Evolutionary conservation across 2,888 invertebrate genomes (phyloP).

Genomic region (Melikaiella ostensackeni): DNA sequence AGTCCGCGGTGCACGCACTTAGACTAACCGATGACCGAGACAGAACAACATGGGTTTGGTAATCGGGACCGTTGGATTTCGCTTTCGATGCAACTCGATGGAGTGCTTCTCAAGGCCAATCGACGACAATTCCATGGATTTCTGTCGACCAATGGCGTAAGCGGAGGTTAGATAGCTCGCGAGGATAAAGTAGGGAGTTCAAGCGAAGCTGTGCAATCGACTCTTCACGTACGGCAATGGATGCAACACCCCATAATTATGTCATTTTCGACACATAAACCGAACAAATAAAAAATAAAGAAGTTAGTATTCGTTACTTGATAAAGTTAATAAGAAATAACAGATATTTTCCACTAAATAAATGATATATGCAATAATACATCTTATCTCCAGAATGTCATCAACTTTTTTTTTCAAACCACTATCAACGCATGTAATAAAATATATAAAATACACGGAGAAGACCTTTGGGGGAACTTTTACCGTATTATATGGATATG

Average conservation of each 20-base stretch:
- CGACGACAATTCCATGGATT: slow-evolving; percentile 59
- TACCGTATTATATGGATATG: no score
- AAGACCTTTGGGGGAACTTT: no score
- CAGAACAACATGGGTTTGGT: slow-evolving; percentile 58
- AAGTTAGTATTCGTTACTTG: no score
- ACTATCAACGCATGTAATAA: no score
- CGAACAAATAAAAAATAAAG: not conserved
- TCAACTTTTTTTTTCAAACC: no score
- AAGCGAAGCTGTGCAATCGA: slow-evolving; percentile 20
- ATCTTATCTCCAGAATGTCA: no score
- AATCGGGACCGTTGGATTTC: slow-evolving; percentile 65
- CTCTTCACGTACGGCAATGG: not conserved
- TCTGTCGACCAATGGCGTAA: slow-evolving; percentile 28
- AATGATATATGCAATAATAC: no score
- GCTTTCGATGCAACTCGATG: slow-evolving; percentile 69
- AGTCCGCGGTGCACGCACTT: not conserved
- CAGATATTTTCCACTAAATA: no score
- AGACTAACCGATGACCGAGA: slow-evolving; percentile 12
- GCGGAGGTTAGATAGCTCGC: slow-evolving; percentile 22
- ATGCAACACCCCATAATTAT: slow-evolving; percentile 2
- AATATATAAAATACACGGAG: no score
- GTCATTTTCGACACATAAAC: not conserved
- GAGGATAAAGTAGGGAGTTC: slow-evolving; percentile 18
- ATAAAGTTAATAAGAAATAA: no score
- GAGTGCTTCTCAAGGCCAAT: slow-evolving; percentile 68